Evolutionary conservation across 2,113 vertebrate genomes (phyloP).

Genomic region (Notarius quadriscutis): DNA sequence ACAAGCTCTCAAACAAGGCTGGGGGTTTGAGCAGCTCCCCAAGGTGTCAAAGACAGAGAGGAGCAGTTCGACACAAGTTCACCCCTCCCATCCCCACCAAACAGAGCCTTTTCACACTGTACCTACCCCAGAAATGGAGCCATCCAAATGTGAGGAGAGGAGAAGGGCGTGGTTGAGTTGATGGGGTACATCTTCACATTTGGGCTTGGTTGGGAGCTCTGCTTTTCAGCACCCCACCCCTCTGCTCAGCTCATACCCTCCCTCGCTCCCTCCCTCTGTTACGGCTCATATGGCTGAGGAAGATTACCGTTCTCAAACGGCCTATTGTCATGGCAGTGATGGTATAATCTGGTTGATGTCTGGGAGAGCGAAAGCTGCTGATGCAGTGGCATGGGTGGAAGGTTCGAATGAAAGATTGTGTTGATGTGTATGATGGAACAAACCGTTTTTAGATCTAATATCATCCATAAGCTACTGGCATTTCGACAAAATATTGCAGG

Average conservation of each 20-base stretch:
- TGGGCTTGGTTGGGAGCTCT: constrained; percentile 23
- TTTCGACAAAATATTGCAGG: neutral
- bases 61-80: constrained; percentile 51
- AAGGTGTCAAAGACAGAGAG: constrained; percentile 60
- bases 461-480: neutral
- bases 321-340: constrained; percentile 38
- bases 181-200: constrained; percentile 28
- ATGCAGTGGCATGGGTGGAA: neutral
- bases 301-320: constrained; percentile 29
- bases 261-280: constrained; percentile 26
- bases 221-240: constrained; percentile 18
- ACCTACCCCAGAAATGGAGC: constrained; percentile 8
- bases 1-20: constrained; percentile 43
- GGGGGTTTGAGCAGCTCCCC: constrained; percentile 55
- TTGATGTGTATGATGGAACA: neutral
- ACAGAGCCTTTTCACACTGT: constrained; percentile 10
- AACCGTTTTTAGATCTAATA: neutral
- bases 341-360: constrained; percentile 44
- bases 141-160: constrained; percentile 16
- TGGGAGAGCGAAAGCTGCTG: constrained; percentile 19
- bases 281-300: constrained; percentile 41
- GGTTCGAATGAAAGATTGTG: neutral
- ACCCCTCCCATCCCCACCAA: constrained; percentile 39
- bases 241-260: neutral
- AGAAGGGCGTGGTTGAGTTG: constrained; percentile 23